Base-by-base conservation (phyloP, 1,140 invertebrate species). In the Ostrea edulis region DNA sequence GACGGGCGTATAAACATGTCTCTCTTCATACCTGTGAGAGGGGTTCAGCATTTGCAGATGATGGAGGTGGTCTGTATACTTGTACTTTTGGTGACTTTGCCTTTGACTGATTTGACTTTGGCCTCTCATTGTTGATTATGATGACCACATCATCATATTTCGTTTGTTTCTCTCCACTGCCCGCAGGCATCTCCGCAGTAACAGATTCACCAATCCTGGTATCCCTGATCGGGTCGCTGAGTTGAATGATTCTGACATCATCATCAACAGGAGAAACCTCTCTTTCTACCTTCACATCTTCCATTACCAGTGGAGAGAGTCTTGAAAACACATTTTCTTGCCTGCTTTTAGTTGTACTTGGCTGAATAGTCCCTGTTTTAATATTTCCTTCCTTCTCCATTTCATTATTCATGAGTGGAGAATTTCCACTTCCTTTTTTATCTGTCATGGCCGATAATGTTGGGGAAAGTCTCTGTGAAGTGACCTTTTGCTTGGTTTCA, bases 71-170 rank as follows among this genome's bases (percentile, higher is more conserved):
- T 29, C 29, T 83, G 82, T 83, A 52, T 53, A 22, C 44, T 35
- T 51, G 22, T 8, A 7, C 4, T 11, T 20, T 44, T 53, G 82
- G 51, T 54, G 53, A 54, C 53, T 44, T 83, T 52, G 82, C 22
- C 53, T 8, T 83, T 17, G 82, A 54, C 22, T 83, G 53, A 11
- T 25, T 83, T 77, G 68, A 77, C 68, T 25, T 77, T 35, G 68
- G 4, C 25, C 35, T 77, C 25, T 77, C 68, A 22, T 77, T 77
- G 68, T 29, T 77, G 22, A 77, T 25, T 14, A 25, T 77, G 2
- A 77, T 25, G 5, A 77, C 68, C 1, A 77, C 14, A 29, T 77
- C 68, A 35, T 77, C 68, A 14, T 77, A 12, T 25, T 25, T 25
- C 12, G 68, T 5, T 77, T 77, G 22, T 0, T 25, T 77, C 9